Evolutionary conservation across 2,888 invertebrate genomes (phyloP).

Genomic region (Acanthacorydalis orientalis): DNA sequence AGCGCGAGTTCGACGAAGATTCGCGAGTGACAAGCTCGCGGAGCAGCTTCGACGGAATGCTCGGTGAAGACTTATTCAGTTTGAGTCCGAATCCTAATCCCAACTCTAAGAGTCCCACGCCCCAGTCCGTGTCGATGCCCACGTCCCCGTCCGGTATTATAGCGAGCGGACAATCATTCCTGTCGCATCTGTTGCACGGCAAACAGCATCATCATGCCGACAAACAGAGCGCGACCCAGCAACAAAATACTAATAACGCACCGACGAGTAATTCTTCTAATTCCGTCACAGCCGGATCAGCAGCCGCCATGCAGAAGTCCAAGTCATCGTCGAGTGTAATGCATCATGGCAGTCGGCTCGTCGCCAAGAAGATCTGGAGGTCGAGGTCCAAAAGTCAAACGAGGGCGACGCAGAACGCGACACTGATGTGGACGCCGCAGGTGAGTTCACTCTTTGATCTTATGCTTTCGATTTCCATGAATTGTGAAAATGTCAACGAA

Average conservation of each 20-base stretch:
- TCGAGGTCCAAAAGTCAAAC: conserved; percentile 71
- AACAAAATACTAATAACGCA: conserved; percentile 3
- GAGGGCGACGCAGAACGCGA: conserved; percentile 36
- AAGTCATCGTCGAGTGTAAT: conserved; percentile 78
- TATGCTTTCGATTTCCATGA: neutral
- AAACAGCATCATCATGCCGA: conserved; percentile 21
- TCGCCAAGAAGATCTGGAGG: conserved; percentile 72
- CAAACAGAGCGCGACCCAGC: conserved; percentile 15
- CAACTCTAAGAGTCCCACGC: conserved; percentile 7
- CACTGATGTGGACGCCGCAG: conserved; percentile 69
- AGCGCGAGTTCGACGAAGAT: conserved; percentile 12
- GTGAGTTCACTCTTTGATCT: conserved; percentile 28
- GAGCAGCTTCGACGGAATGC: conserved; percentile 30
- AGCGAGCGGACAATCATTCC: conserved; percentile 39
- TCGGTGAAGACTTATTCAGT: conserved; percentile 18
- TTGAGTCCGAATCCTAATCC: conserved; percentile 4
- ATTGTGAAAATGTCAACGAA: too few species aligned
- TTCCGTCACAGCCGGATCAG: conserved; percentile 26
- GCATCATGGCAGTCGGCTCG: conserved; percentile 49
- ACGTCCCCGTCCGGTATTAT: conserved; percentile 30
- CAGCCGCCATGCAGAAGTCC: conserved; percentile 73
- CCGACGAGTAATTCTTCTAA: conserved; percentile 10
- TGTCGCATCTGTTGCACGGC: conserved; percentile 43
- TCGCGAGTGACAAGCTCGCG: conserved; percentile 33
- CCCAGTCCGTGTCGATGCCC: conserved; percentile 19